phyloP scores from a whole-genome alignment of 2,888 invertebrate species.

The Meteorus colon region DNA sequence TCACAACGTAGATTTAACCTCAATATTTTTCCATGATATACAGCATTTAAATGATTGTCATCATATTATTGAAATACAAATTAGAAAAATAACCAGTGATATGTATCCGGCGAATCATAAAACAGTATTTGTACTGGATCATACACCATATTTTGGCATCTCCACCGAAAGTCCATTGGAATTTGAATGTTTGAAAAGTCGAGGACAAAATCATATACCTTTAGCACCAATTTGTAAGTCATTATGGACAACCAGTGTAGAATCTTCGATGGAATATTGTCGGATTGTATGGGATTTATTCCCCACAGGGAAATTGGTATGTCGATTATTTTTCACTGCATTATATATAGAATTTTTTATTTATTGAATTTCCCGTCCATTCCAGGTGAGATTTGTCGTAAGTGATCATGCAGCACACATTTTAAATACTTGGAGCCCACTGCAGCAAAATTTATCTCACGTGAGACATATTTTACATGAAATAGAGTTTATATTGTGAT shows the following conservation, averaged over 20 bases:
- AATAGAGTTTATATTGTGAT: conserved; percentile 15
- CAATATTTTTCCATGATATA: not conserved
- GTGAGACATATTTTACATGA: conserved; percentile 75
- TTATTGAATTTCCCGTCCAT: conserved; percentile 52
- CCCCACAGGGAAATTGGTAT: conserved; percentile 89
- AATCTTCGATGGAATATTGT: conserved; percentile 96
- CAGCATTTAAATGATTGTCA: not conserved
- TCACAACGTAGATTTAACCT: not conserved
- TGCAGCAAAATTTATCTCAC: conserved; percentile 90
- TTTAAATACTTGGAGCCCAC: conserved; percentile 87
- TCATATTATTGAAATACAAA: not conserved
- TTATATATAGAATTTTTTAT: not conserved
- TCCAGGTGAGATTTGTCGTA: conserved; percentile 87
- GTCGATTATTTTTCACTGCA: conserved; percentile 25
- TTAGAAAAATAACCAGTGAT: conserved; percentile 17
- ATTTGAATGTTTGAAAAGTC: conserved; percentile 79
- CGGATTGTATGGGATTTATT: conserved; percentile 98
- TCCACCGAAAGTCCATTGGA: conserved; percentile 88
- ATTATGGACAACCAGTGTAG: conserved; percentile 96
- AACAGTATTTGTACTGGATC: conserved; percentile 96
- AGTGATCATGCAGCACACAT: conserved; percentile 90
- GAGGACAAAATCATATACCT: conserved; percentile 81
- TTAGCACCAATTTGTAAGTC: conserved; percentile 92
- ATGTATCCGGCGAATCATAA: conserved; percentile 90
- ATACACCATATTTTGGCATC: conserved; percentile 92